These are phyloP conservation scores for Trichopoda pennipes DNA, from an alignment of 2,888 invertebrate genomes.

Conservation along the genomic window DNA sequence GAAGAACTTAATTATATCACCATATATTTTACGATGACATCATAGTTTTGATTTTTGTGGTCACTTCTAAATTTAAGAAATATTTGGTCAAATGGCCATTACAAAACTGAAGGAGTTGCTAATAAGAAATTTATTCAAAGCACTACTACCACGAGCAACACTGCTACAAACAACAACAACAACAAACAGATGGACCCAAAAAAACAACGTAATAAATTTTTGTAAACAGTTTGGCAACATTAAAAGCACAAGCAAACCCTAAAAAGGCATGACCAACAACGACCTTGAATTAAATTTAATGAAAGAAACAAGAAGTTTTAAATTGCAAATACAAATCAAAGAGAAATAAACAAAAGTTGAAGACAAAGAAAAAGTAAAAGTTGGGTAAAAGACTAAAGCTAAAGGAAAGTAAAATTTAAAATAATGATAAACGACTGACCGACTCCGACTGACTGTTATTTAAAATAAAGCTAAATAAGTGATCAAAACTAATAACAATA, in stretches of 20 bases:
- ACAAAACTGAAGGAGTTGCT: constrained; percentile 7
- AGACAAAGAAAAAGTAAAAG: too few species aligned
- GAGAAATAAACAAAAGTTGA: too few species aligned
- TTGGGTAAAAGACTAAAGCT: neutral
- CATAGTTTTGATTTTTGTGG: neutral
- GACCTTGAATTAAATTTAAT: constrained; percentile 49
- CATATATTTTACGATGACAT: neutral
- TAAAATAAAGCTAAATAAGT: constrained; percentile 1
- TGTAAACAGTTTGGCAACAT: constrained; percentile 25
- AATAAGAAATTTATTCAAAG: too few species aligned
- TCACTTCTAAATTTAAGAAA: constrained; percentile 16
- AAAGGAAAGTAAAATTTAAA: neutral
- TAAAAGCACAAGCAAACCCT: neutral
- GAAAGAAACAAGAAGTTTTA: constrained; percentile 17
- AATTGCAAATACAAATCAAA: too few species aligned
- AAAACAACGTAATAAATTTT: constrained; percentile 1
- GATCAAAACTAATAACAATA: neutral
- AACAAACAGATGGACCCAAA: neutral
- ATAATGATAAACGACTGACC: neutral
- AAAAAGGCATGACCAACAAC: constrained; percentile 9
- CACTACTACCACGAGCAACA: too few species aligned
- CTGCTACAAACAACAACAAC: neutral
- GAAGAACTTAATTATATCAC: too few species aligned
- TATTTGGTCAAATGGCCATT: constrained; percentile 36
- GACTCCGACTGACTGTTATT: too few species aligned